phyloP scores from a whole-genome alignment of 2,113 vertebrate genomes.

The Hippocampus guttulatus region DNA sequence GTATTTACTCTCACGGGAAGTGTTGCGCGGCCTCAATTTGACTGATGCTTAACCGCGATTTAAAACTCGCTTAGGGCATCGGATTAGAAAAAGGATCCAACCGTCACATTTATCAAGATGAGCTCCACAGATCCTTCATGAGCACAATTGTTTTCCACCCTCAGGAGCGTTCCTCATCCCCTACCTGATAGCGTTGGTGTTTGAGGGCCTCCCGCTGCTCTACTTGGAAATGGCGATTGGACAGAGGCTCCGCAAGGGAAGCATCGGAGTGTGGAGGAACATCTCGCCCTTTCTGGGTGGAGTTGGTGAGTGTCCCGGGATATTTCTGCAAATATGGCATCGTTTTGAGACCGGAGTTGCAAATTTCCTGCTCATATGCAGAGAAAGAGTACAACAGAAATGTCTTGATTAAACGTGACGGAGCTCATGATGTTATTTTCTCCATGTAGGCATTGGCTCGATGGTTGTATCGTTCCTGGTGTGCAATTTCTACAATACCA shows the following conservation, averaged over 20 bases:
- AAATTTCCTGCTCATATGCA: neutral
- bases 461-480: slow-evolving; percentile 74
- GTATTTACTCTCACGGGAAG: slow-evolving; percentile 5
- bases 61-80: neutral
- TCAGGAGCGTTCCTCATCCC: slow-evolving; percentile 90
- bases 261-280: slow-evolving; percentile 79
- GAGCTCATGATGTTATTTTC: neutral
- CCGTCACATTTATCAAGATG: neutral
- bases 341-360: neutral
- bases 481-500: slow-evolving; percentile 80
- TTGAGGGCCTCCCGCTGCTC: slow-evolving; percentile 84
- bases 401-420: neutral
- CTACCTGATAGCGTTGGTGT: slow-evolving; percentile 80
- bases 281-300: slow-evolving; percentile 83
- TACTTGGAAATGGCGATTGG: slow-evolving; percentile 85
- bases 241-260: slow-evolving; percentile 80
- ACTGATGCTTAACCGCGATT: neutral
- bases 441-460: slow-evolving; percentile 68
- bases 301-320: slow-evolving; percentile 67
- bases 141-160: slow-evolving; percentile 9
- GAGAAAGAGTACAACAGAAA: neutral
- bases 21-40: slow-evolving; percentile 6
- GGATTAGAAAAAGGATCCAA: neutral
- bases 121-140: neutral
- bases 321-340: neutral